Evolutionary conservation across 2,888 invertebrate species (phyloP).

Genomic region (Brassicogethes aeneus): DNA sequence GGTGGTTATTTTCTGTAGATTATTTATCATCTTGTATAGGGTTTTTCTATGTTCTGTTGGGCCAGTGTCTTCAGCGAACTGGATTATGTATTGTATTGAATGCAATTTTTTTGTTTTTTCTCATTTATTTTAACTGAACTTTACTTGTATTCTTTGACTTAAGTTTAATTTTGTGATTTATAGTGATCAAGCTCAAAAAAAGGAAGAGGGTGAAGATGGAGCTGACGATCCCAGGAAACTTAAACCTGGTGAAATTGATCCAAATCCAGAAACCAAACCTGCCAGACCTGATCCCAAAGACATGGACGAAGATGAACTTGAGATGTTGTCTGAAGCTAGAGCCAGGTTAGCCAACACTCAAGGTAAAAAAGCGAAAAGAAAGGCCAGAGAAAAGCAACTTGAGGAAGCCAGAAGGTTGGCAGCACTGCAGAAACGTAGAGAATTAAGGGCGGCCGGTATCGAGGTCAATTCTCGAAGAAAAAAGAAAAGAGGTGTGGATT

Average conservation of each 20-base stretch:
- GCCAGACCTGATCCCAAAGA: constrained; percentile 98
- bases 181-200: constrained; percentile 89
- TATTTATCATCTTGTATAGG: too few relatives aligned
- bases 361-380: constrained; percentile 87
- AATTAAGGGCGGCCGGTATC: constrained; percentile 95
- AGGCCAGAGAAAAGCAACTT: constrained; percentile 95
- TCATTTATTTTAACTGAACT: too few relatives aligned
- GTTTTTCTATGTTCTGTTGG: too few relatives aligned
- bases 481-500: constrained; percentile 87
- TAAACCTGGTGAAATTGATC: constrained; percentile 98
- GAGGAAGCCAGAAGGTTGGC: constrained; percentile 96
- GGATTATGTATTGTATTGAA: too few relatives aligned
- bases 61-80: too few relatives aligned
- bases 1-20: too few relatives aligned
- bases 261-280: constrained; percentile 99
- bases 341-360: constrained; percentile 98
- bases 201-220: constrained; percentile 88
- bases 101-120: too few relatives aligned
- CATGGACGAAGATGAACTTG: constrained; percentile 99
- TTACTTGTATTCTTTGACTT: not conserved
- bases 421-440: constrained; percentile 94
- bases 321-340: constrained; percentile 98
- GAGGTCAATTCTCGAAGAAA: constrained; percentile 51
- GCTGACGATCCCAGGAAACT: constrained; percentile 93
- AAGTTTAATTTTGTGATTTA: constrained; percentile 22